Conservation (phyloP, 2,888 invertebrate genomes). For the Choreutis nemorana region DNA sequence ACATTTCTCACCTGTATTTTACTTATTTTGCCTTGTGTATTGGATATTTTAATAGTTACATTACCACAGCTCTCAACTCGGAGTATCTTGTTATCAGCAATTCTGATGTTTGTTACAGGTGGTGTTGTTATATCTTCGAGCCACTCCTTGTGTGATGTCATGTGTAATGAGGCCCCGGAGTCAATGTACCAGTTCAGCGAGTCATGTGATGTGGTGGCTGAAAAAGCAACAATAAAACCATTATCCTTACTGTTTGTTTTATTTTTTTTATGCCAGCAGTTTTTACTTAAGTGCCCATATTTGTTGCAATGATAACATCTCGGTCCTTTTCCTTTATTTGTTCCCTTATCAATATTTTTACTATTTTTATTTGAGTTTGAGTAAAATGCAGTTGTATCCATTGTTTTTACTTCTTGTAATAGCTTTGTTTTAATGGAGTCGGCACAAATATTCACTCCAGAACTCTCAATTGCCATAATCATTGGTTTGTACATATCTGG, state of each 20-base stretch:
- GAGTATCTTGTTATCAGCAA: conserved; percentile 11
- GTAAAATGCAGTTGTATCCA: background rate
- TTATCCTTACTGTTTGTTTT: conserved; percentile 5
- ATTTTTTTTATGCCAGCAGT: conserved; percentile 8
- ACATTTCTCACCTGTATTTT: conserved; percentile 8
- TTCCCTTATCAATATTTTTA: too few relatives aligned
- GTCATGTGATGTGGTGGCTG: conserved; percentile 6
- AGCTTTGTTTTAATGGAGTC: conserved; percentile 5
- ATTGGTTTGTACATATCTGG: conserved; percentile 11
- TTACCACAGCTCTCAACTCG: conserved; percentile 9
- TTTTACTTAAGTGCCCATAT: conserved; percentile 6
- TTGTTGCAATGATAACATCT: conserved; percentile 15
- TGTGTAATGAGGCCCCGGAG: conserved; percentile 17
- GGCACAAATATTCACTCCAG: conserved; percentile 5
- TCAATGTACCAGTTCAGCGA: conserved; percentile 20
- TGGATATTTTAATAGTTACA: conserved; percentile 4
- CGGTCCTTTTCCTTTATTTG: conserved; percentile 10
- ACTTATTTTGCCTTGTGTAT: background rate
- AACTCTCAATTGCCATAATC: conserved; percentile 11
- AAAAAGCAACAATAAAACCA: conserved; percentile 14
- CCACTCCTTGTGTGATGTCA: conserved; percentile 14
- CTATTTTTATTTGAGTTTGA: background rate
- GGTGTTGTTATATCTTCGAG: conserved; percentile 9
- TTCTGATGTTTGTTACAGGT: conserved; percentile 10
- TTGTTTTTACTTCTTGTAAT: conserved; percentile 3